Percentiles rank a stretch among this genome's conserved stretches.
phyloP scores from a whole-genome alignment of 2,888 invertebrate genomes.

The Coenonympha arcania region DNA sequence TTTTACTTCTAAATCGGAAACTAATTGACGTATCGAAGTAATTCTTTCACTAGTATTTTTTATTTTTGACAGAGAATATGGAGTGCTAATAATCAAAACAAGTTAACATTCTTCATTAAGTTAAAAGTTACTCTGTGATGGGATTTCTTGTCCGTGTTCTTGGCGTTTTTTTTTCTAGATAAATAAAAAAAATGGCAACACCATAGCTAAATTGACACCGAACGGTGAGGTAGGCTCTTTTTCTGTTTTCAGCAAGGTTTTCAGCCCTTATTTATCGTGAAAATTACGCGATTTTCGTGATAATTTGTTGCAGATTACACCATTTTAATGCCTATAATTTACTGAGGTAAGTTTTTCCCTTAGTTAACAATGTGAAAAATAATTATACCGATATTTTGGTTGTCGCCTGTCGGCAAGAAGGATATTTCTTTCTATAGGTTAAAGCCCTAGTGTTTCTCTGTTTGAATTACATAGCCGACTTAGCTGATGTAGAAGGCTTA shows the following conservation, averaged over 20 bases:
- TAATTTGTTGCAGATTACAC: constrained; percentile 53
- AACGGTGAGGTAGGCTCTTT: constrained; percentile 73
- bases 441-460: constrained; percentile 41
- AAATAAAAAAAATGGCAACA: constrained; percentile 38
- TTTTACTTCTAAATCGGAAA: too few relatives aligned
- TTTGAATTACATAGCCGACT: constrained; percentile 24
- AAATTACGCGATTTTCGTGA: constrained; percentile 60
- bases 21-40: too few relatives aligned
- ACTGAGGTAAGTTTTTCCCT: constrained; percentile 55
- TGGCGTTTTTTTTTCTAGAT: neutral
- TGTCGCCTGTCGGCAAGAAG: constrained; percentile 63
- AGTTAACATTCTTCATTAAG: too few relatives aligned
- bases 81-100: too few relatives aligned
- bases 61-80: too few relatives aligned
- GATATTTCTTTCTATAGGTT: constrained; percentile 60
- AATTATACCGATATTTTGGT: constrained; percentile 41
- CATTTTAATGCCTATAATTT: constrained; percentile 68
- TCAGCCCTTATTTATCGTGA: constrained; percentile 66
- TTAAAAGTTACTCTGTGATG: too few relatives aligned
- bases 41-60: too few relatives aligned
- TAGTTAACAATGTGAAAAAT: neutral
- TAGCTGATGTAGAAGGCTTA: constrained; percentile 1
- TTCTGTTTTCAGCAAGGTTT: constrained; percentile 75
- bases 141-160: too few relatives aligned
- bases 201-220: constrained; percentile 61